phyloP scores from a whole-genome alignment of 2,113 vertebrate species.

The Ptychochromis oligacanthus region DNA sequence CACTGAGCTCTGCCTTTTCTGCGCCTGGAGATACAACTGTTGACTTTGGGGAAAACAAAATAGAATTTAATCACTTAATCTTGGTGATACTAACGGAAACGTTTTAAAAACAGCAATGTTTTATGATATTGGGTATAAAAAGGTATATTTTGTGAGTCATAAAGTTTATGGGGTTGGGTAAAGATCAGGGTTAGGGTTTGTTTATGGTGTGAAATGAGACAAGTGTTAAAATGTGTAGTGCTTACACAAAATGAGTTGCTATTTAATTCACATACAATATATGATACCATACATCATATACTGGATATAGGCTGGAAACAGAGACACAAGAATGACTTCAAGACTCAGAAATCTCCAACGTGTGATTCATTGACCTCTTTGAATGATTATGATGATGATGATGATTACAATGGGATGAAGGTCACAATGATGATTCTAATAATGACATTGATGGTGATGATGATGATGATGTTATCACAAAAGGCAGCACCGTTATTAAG shows the following conservation, averaged over 20 bases:
- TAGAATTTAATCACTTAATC: background rate
- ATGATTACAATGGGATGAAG: background rate
- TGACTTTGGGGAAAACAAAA: conserved; percentile 7
- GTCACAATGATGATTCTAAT: background rate
- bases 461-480: background rate
- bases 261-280: background rate
- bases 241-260: background rate
- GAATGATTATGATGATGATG: background rate
- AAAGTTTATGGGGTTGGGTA: background rate
- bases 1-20: background rate
- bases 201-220: background rate
- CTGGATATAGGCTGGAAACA: background rate
- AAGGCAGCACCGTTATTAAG: background rate
- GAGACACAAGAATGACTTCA: background rate
- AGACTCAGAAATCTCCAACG: background rate
- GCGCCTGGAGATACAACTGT: background rate
- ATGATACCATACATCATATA: no score
- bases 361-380: background rate
- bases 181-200: background rate
- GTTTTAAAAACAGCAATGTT: background rate
- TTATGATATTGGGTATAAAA: background rate
- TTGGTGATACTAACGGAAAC: background rate
- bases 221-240: background rate
- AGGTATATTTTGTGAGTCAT: background rate
- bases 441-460: background rate